Evolutionary conservation across 2,888 invertebrate genomes (phyloP).

Genomic region (Drosophila colorata): DNA sequence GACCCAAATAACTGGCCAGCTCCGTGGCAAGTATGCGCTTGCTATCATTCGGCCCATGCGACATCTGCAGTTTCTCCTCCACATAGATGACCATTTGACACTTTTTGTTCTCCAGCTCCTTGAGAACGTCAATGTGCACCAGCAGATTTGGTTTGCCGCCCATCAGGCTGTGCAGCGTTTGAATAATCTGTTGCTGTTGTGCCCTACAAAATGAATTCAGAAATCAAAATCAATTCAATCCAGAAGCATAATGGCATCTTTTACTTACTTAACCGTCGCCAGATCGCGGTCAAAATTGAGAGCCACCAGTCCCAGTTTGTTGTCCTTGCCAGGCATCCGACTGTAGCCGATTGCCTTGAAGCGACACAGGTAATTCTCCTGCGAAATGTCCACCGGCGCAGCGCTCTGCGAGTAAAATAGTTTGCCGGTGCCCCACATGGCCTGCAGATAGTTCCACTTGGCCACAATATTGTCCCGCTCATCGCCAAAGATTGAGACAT

Average conservation of each 20-base stretch:
- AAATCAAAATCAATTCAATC: background rate
- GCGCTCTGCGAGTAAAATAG: constrained; percentile 92
- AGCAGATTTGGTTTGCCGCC: constrained; percentile 94
- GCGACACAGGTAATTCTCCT: constrained; percentile 95
- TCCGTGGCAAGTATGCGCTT: constrained; percentile 91
- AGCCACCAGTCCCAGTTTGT: constrained; percentile 96
- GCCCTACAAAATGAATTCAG: constrained; percentile 85
- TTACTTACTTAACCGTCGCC: constrained; percentile 90
- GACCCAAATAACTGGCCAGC: constrained; percentile 89
- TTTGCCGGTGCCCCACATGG: constrained; percentile 87
- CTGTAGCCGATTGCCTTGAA: constrained; percentile 98
- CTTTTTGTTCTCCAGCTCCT: constrained; percentile 91
- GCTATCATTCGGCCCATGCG: constrained; percentile 87
- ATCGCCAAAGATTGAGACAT: constrained; percentile 95
- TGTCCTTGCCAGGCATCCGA: constrained; percentile 93
- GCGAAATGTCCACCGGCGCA: constrained; percentile 91
- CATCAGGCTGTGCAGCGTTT: constrained; percentile 89
- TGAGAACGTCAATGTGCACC: constrained; percentile 91
- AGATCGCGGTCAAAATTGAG: constrained; percentile 93
- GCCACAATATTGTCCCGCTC: constrained; percentile 97
- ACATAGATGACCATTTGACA: constrained; percentile 92
- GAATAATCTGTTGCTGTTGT: constrained; percentile 90
- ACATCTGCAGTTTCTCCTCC: constrained; percentile 88
- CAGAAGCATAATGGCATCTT: background rate
- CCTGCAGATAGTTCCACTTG: constrained; percentile 97